Conservation (phyloP, 2,113 vertebrate species). For the Sander vitreus region DNA sequence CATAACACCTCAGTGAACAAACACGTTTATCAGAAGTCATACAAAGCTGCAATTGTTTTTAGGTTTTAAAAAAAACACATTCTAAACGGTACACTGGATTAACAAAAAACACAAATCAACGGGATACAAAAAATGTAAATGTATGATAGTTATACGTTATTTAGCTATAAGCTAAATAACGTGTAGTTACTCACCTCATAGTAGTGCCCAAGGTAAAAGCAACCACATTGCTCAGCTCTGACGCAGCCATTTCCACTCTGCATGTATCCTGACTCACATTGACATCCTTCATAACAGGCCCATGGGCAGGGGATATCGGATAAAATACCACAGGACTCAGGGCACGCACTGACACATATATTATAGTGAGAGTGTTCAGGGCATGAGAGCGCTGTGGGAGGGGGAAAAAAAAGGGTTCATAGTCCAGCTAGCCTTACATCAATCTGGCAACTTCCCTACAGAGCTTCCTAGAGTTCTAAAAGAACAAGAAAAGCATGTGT, state of each 20-base stretch:
- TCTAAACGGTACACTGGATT: background rate
- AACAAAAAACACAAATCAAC: background rate
- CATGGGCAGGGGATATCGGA: constrained; percentile 43
- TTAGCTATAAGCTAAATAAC: background rate
- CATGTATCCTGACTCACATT: constrained; percentile 45
- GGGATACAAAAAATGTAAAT: background rate
- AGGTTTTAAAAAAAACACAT: background rate
- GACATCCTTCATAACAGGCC: constrained; percentile 61
- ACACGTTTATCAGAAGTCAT: background rate
- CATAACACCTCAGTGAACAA: background rate
- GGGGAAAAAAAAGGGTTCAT: constrained; percentile 6
- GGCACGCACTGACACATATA: constrained; percentile 56
- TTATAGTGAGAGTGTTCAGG: constrained; percentile 53
- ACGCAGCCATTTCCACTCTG: constrained; percentile 45
- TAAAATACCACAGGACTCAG: constrained; percentile 50
- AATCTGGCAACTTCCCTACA: constrained; percentile 26
- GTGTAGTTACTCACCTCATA: constrained; percentile 33
- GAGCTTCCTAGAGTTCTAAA: constrained; percentile 27
- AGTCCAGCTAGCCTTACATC: constrained; percentile 20
- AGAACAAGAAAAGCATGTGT: constrained; percentile 27
- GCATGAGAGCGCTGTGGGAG: constrained; percentile 46
- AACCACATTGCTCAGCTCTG: constrained; percentile 55
- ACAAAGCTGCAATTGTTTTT: background rate
- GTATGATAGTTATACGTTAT: background rate
- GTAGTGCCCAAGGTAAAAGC: constrained; percentile 40